Percentiles rank a stretch among this genome's conserved stretches.
Evolutionary conservation across 2,888 invertebrate genomes (phyloP).

Genomic region (Arctia plantaginis): DNA sequence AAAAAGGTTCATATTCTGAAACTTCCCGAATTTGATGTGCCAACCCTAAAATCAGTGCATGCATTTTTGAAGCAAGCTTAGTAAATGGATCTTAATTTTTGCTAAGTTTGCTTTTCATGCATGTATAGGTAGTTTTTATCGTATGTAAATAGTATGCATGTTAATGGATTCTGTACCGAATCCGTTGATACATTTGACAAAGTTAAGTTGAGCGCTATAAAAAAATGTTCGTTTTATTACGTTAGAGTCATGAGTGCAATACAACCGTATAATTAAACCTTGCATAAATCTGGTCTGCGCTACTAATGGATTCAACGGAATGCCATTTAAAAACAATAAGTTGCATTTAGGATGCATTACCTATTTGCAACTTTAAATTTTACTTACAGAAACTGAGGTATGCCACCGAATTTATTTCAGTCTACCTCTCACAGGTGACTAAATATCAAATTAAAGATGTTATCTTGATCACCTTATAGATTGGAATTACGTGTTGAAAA

Average conservation of each 20-base stretch:
- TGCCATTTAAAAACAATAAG: not conserved
- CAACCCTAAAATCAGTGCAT: not conserved
- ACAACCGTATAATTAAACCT: not conserved
- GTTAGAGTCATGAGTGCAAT: not conserved
- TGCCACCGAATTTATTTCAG: not conserved
- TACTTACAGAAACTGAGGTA: not conserved
- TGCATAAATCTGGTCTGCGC: not conserved
- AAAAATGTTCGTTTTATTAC: not conserved
- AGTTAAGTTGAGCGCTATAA: not conserved
- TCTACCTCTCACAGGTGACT: not conserved
- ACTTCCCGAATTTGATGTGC: not conserved
- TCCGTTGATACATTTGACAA: not conserved
- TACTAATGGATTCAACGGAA: not conserved
- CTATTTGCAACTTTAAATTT: not conserved
- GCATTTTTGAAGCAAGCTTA: not conserved
- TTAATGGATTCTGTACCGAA: not conserved
- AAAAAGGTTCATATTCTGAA: too few relatives aligned
- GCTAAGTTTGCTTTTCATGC: not conserved
- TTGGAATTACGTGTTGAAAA: not conserved
- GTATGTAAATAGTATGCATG: not conserved
- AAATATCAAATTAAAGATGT: not conserved
- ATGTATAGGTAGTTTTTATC: not conserved
- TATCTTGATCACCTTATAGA: not conserved
- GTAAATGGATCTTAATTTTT: not conserved
- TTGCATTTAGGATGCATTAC: not conserved